phyloP scores from a whole-genome alignment of 2,888 invertebrate species.

The Drosophila testacea region DNA sequence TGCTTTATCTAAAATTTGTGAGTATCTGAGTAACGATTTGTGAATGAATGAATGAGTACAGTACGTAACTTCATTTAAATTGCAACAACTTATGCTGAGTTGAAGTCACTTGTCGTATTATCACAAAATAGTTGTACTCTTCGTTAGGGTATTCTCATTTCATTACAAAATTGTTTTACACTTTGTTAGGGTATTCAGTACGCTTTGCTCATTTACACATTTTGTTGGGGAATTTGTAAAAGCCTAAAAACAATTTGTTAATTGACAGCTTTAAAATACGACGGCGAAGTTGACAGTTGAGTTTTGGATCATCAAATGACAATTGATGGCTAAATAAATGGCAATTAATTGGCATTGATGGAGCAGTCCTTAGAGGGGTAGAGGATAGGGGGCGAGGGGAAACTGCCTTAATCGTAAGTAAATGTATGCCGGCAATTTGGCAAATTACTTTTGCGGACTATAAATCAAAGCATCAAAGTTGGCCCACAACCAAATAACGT shows the following conservation, averaged over 20 bases:
- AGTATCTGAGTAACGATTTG: neutral
- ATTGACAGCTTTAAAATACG: slow-evolving; percentile 46
- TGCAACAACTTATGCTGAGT: neutral
- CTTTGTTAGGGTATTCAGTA: neutral
- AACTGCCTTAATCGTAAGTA: neutral
- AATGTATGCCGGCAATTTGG: slow-evolving; percentile 50
- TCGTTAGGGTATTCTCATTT: neutral
- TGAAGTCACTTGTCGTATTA: no score
- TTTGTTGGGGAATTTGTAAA: neutral
- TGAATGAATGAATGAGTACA: slow-evolving; percentile 3
- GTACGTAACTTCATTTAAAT: no score
- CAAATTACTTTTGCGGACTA: slow-evolving; percentile 66
- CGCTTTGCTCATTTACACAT: neutral
- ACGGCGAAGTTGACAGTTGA: slow-evolving; percentile 37
- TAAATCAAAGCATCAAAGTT: slow-evolving; percentile 68
- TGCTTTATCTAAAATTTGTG: neutral
- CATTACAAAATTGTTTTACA: neutral
- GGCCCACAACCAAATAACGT: slow-evolving; percentile 11
- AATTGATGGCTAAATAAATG: slow-evolving; percentile 73
- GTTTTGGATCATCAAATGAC: slow-evolving; percentile 40
- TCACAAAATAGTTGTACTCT: no score
- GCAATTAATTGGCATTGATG: slow-evolving; percentile 76
- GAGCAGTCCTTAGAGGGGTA: slow-evolving; percentile 22
- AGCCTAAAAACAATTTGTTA: slow-evolving; percentile 52
- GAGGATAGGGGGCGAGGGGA: no score